phyloP scores from a whole-genome alignment of 2,113 vertebrate species.

The Eubucco bourcierii region DNA sequence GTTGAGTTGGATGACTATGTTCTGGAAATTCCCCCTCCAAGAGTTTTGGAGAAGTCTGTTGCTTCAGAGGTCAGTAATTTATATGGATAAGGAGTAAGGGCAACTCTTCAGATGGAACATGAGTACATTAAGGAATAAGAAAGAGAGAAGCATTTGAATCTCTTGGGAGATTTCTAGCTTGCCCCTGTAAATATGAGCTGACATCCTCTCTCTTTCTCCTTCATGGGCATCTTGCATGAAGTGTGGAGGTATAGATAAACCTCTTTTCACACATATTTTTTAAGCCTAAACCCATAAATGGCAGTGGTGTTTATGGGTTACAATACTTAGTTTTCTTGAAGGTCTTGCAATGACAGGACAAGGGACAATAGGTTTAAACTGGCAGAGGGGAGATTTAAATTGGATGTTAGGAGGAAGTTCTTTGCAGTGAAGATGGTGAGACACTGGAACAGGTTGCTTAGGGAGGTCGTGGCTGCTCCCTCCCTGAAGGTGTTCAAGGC shows the following conservation, averaged over 20 bases:
- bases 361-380: too few relatives aligned
- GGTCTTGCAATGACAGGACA: too few relatives aligned
- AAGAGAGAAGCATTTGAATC: background rate
- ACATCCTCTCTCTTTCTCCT: background rate
- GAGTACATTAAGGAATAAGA: background rate
- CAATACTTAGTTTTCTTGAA: too few relatives aligned
- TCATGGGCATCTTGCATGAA: background rate
- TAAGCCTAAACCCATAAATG: background rate
- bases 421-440: too few relatives aligned
- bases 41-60: background rate
- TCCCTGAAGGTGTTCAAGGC: too few relatives aligned
- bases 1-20: background rate
- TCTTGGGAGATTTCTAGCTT: background rate
- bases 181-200: background rate
- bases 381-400: too few relatives aligned
- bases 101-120: background rate
- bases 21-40: background rate
- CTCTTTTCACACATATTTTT: background rate
- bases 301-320: too few relatives aligned
- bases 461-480: too few relatives aligned
- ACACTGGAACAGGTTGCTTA: too few relatives aligned
- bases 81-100: fast-evolving
- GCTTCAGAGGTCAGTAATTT: background rate
- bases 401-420: too few relatives aligned
- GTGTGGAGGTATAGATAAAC: background rate